Evolutionary conservation across 64 coral and sea anemone genomes (phyloP).

Genomic region (Stichodactyla helianthus): DNA sequence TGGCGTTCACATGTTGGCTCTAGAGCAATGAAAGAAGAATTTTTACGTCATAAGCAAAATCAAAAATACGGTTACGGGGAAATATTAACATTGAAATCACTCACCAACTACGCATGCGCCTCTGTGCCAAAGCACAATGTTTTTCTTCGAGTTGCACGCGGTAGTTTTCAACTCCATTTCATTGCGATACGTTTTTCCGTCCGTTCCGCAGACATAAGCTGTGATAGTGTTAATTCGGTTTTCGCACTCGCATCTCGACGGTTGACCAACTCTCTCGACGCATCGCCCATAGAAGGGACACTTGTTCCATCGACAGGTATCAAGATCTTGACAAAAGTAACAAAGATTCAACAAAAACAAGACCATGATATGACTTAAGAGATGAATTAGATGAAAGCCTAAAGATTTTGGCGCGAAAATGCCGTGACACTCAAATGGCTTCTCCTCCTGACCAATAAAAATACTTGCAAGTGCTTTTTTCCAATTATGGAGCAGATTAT

Average conservation of each 20-base stretch:
- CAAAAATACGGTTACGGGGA: not conserved
- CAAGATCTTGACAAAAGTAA: conserved; percentile 20
- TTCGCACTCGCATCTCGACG: conserved; percentile 31
- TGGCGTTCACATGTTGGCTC: conserved; percentile 37
- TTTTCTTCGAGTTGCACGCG: conserved; percentile 31
- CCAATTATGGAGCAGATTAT: too few relatives aligned
- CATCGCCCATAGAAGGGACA: conserved; percentile 43
- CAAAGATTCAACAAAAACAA: not conserved
- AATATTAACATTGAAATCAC: not conserved
- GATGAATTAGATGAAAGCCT: too few relatives aligned
- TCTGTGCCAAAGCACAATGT: conserved; percentile 34
- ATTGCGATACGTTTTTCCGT: conserved; percentile 36
- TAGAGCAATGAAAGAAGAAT: not conserved
- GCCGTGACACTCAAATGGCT: too few relatives aligned
- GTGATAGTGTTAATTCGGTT: not conserved
- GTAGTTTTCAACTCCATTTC: conserved; percentile 14
- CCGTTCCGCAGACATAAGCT: conserved; percentile 38
- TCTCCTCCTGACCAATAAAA: too few relatives aligned
- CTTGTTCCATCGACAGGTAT: conserved; percentile 33
- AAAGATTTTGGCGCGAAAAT: too few relatives aligned
- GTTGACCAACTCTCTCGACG: conserved; percentile 6
- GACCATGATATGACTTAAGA: not conserved
- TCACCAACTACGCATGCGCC: conserved; percentile 49
- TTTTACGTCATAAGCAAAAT: not conserved
- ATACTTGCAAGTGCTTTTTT: too few relatives aligned